Base-by-base conservation (phyloP, 2,113 vertebrate species). In the Elanoides forficatus region DNA sequence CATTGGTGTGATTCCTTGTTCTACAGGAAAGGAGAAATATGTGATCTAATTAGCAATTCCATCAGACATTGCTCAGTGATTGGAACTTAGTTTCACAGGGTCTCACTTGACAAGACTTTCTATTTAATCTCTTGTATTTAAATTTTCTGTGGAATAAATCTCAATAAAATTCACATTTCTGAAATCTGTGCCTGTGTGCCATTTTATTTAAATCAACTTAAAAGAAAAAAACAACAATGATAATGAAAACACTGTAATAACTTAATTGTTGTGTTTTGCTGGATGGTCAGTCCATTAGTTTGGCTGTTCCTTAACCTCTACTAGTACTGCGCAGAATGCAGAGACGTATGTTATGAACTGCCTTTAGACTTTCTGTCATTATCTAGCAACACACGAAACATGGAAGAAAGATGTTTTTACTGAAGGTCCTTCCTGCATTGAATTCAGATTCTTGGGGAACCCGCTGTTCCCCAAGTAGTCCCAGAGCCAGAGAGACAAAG, bases 1-100 rank as follows among this genome's bases (percentile, higher is more conserved):
- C 72, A 65, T 11, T 73, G 85, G 74, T 74, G 73, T 93, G 90
- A 92, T 89, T 89, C 92, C 86, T 93, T 95, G 94, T 92, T 96
- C 88, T 93, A 92, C 91, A 94, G 75, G 92, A 80, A 96, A 93
- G 86, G 73, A 94, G 63, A 96, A 96, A 87, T 93, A 95, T 86
- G 94, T 86, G 73, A 86, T 88, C 93, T 96, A 97, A 96, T 97
- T 97, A 97, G 93, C 93, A 96, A 91, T 96, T 97, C 92, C 86
- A 90, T 97, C 94, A 97, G 88, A 93, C 93, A 48, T 84, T 92
- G 94, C 71, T 95, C 95, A 96, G 88, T 73, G 95, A 96, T 86
- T 94, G 90, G 93, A 97, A 97, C 93, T 88, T 63, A 78, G 63
- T 94, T 97, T 95, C 91, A 79, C 88, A 81, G 76, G 36, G 86